Evolutionary conservation across 2,797 vertebrate species (phyloP), one percentile per base, ranked within the genome.

Genomic region (Anguilla pacifica): DNA sequence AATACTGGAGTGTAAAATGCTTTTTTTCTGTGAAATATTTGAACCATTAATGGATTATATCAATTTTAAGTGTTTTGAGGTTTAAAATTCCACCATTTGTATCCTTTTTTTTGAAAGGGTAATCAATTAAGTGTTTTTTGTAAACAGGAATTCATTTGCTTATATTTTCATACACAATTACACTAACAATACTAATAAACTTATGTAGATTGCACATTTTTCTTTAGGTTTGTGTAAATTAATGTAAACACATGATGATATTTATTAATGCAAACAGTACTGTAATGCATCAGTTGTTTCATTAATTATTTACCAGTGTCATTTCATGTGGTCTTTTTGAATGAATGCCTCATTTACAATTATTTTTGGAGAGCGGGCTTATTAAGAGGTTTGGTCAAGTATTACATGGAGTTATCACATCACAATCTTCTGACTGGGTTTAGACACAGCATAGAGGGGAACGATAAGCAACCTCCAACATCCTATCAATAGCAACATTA

Each of bases 401-500:
- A 83, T 59, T 13, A 7, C 59, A 70, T 19, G 57, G 25, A 82
- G 39, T 43, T 11, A 64, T 70, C 31, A 61, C 49, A 64, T 70
- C 31, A 61, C 49, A 86, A 77, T 85, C 85, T 61, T 64, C 39
- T 83, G 77, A 86, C 86, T 87, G 67, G 70, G 67, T 72, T 74
- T 51, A 72, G 31, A 89, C 64, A 90, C 39, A 67, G 61, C 39
- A 85, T 17, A 17, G 9, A n/a, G 11, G 84, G 59, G 81, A 59
- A 83, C 82, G 19, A 81, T 17, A 88, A 43, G 77, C 81, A 72
- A 59, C 77, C 84, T 35, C 85, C 87, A 87, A 90, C 70, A 86
- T 67, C 59, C 87, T 86, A 31, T 70, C 79, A 86, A 90, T 85
- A 11, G 87, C 64, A 87, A 84, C 74, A 91, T 67, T 39, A 79